Conservation (phyloP, 2,113 vertebrate species). For the Taurulus bubalis region DNA sequence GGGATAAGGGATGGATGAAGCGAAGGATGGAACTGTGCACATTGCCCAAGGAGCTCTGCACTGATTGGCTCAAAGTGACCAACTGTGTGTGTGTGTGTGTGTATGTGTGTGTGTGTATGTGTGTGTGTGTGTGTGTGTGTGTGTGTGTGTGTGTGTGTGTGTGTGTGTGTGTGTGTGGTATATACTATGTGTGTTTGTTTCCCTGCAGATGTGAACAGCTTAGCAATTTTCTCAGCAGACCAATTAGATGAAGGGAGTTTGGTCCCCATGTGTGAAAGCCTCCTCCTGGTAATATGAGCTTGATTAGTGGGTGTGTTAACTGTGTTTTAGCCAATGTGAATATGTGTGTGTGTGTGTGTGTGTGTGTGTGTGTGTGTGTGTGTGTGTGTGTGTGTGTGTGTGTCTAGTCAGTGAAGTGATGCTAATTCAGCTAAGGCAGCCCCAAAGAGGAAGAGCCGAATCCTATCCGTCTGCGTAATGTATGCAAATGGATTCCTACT, state of each 20-base stretch:
- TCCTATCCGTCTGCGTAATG: conserved; percentile 37
- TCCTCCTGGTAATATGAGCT: conserved; percentile 75
- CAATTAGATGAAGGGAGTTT: conserved; percentile 79
- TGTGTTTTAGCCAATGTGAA: conserved; percentile 45
- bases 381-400: conserved; percentile 41
- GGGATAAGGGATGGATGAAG: conserved; percentile 77
- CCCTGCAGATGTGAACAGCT: conserved; percentile 74
- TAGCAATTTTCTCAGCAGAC: conserved; percentile 78
- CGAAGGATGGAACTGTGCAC: conserved; percentile 71
- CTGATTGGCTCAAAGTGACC: conserved; percentile 75
- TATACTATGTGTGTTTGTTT: conserved; percentile 41
- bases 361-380: conserved; percentile 14
- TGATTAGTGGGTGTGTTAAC: conserved; percentile 70
- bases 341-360: background rate
- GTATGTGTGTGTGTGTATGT: conserved; percentile 19
- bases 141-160: conserved; percentile 28
- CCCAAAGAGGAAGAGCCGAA: conserved; percentile 36
- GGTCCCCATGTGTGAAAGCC: conserved; percentile 76
- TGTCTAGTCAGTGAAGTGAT: conserved; percentile 42
- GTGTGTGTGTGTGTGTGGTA: conserved; percentile 14
- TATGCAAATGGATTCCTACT: conserved; percentile 56
- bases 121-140: conserved; percentile 36
- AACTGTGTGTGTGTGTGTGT: conserved; percentile 20
- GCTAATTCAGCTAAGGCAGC: conserved; percentile 46
- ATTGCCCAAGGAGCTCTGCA: conserved; percentile 67